phyloP scores from a whole-genome alignment of 2,888 invertebrate species.

The Apamea monoglypha region DNA sequence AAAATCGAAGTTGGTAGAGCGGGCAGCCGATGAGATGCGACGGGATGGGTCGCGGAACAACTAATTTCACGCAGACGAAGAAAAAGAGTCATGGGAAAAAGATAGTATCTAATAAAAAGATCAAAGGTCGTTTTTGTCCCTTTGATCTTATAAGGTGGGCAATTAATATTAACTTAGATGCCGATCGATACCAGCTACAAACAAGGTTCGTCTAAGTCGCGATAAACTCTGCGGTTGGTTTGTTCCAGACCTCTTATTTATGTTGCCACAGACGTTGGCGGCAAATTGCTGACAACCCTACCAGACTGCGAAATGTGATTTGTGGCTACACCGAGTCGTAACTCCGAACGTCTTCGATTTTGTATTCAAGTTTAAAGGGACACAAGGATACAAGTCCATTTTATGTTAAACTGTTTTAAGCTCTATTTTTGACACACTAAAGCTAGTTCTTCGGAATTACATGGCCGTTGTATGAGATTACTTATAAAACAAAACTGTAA shows the following conservation, averaged over 20 bases:
- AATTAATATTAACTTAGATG: slow-evolving; percentile 44
- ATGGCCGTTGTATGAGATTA: not conserved
- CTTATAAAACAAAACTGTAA: slow-evolving; percentile 2
- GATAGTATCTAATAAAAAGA: not conserved
- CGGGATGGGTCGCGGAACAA: too few species aligned
- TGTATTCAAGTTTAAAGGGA: slow-evolving; percentile 3
- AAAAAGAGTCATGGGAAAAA: not conserved
- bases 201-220: slow-evolving; percentile 19
- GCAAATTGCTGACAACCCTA: slow-evolving; percentile 57
- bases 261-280: slow-evolving; percentile 44
- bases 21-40: too few species aligned
- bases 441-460: not conserved
- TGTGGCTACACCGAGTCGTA: slow-evolving; percentile 59
- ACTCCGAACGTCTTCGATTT: slow-evolving; percentile 60
- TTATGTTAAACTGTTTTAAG: not conserved
- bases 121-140: slow-evolving; percentile 18
- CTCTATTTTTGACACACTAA: not conserved
- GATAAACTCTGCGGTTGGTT: slow-evolving; percentile 35
- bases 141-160: slow-evolving; percentile 17
- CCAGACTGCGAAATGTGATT: slow-evolving; percentile 68
- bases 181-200: slow-evolving; percentile 26
- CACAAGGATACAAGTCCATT: slow-evolving; percentile 3
- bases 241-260: slow-evolving; percentile 49
- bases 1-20: too few species aligned
- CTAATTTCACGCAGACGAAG: too few species aligned